phyloP scores from a whole-genome alignment of 2,113 vertebrate species.

The Columbina picui region DNA sequence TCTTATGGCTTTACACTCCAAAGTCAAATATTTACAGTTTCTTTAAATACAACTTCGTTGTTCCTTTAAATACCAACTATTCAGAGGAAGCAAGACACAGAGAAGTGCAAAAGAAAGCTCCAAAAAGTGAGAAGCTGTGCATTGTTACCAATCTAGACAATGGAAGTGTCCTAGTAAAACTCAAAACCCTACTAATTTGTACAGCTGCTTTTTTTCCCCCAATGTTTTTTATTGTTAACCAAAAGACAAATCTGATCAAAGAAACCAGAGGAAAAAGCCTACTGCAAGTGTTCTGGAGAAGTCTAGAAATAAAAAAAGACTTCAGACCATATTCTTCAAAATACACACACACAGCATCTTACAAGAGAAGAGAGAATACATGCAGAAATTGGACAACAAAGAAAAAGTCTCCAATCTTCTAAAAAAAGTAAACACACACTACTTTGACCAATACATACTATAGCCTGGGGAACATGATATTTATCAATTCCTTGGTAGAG shows the following conservation, averaged over 20 bases:
- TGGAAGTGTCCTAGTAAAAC: background rate
- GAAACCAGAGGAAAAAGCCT: background rate
- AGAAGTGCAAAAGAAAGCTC: background rate
- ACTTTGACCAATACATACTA: background rate
- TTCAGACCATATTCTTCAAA: background rate
- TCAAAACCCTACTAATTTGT: background rate
- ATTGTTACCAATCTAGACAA: background rate
- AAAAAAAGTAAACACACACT: background rate
- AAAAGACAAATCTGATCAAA: background rate
- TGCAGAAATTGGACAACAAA: background rate
- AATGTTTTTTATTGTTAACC: background rate
- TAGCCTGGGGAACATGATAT: background rate
- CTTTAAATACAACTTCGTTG: background rate
- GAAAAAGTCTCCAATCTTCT: background rate
- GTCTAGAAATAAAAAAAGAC: background rate
- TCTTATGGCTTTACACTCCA: background rate
- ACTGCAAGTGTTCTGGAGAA: background rate
- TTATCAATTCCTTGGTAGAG: background rate
- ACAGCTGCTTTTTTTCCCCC: background rate
- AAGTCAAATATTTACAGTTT: background rate
- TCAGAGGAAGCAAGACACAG: background rate
- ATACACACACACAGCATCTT: background rate
- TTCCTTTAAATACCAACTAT: background rate
- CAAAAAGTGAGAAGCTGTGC: background rate
- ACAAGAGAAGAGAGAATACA: background rate